A percentile compares a stretch with the other conserved stretches of the same genome.
These are phyloP conservation scores for Telmatochromis brachygnathus DNA, from an alignment of 2,113 vertebrate species.

Conservation along the genomic window DNA sequence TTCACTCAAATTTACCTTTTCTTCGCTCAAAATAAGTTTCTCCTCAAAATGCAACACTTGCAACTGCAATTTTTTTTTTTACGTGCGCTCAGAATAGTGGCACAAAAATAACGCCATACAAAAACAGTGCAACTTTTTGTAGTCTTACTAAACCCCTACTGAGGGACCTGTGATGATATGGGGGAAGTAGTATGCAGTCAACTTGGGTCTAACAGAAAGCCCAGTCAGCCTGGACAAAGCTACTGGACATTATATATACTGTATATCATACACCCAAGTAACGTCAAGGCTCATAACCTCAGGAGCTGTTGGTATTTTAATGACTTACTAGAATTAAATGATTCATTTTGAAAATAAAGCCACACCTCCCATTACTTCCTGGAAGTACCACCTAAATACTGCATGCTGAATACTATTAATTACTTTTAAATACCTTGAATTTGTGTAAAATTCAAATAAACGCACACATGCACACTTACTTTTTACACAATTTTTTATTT, in stretches of 20 bases:
- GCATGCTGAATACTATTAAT: not conserved
- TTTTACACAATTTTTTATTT: slow-evolving; percentile 78
- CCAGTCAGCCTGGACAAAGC: not conserved
- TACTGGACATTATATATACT: not conserved
- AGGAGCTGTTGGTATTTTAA: not conserved
- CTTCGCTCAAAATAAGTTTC: not conserved
- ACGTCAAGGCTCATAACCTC: not conserved
- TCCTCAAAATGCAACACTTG: not conserved
- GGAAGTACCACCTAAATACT: not conserved
- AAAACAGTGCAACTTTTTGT: not conserved
- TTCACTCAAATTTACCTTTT: no score
- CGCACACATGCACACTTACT: slow-evolving; percentile 12
- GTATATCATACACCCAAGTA: not conserved
- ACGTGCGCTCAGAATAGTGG: not conserved
- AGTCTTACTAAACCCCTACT: not conserved
- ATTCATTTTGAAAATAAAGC: not conserved
- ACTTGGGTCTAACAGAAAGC: not conserved
- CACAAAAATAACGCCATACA: not conserved
- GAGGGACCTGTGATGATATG: not conserved
- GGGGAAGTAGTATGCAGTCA: not conserved
- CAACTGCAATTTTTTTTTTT: not conserved
- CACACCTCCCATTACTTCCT: not conserved
- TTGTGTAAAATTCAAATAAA: not conserved
- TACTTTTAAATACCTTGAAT: not conserved
- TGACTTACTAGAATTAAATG: not conserved